phyloP scores from a whole-genome alignment of 2,888 invertebrate genomes.

The Epicampocera succincta region DNA sequence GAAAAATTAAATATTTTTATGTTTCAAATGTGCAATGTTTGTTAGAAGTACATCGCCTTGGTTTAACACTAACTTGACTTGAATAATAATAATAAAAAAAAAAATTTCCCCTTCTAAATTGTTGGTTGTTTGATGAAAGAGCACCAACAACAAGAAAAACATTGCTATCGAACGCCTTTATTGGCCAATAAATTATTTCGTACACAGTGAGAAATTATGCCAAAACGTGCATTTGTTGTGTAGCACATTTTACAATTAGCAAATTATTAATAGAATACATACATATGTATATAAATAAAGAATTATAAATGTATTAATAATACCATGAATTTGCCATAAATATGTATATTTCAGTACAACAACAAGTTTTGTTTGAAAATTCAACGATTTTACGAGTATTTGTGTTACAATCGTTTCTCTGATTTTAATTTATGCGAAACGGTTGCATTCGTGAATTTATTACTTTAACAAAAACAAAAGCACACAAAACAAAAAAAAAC shows the following conservation, averaged over 20 bases:
- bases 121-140: constrained; percentile 29
- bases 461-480: constrained; percentile 8
- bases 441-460: constrained; percentile 60
- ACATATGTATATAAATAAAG: not conserved
- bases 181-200: constrained; percentile 54
- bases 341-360: constrained; percentile 38
- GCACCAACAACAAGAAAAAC: constrained; percentile 45
- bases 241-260: constrained; percentile 19
- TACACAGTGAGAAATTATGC: constrained; percentile 46
- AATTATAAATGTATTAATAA: constrained; percentile 39
- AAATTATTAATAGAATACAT: not conserved
- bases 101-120: constrained; percentile 67
- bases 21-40: constrained; percentile 10
- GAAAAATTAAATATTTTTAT: constrained; percentile 29
- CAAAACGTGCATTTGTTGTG: constrained; percentile 32
- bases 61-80: constrained; percentile 61
- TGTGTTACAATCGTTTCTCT: constrained; percentile 46
- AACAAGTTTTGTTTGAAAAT: constrained; percentile 24
- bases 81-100: too few relatives aligned
- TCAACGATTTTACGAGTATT: constrained; percentile 42
- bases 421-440: constrained; percentile 65
- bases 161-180: constrained; percentile 55
- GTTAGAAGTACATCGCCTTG: constrained; percentile 65
- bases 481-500: too few relatives aligned
- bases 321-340: constrained; percentile 33